Percentiles rank a stretch among this genome's conserved stretches.
phyloP scores from a whole-genome alignment of 2,888 invertebrate genomes.

The Zaprionus lineosus region DNA sequence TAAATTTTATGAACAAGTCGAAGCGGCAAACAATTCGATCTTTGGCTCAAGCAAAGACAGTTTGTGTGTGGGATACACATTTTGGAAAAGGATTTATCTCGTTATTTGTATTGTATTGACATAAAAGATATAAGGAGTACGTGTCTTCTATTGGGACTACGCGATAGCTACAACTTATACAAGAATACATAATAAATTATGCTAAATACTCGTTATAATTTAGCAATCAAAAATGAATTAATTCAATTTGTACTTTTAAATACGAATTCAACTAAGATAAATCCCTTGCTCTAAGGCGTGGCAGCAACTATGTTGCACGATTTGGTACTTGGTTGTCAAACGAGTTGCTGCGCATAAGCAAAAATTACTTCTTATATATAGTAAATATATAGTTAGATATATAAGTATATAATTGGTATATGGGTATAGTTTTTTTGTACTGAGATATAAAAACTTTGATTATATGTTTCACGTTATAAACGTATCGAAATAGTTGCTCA shows the following conservation, averaged over 20 bases:
- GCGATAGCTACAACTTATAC: constrained; percentile 33
- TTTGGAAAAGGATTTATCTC: constrained; percentile 69
- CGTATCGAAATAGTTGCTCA: constrained; percentile 52
- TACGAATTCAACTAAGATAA: constrained; percentile 57
- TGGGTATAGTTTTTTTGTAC: constrained; percentile 36
- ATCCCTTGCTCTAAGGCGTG: constrained; percentile 64
- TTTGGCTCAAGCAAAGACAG: too few species aligned
- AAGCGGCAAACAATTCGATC: too few species aligned
- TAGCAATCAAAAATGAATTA: constrained; percentile 12
- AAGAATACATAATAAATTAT: constrained; percentile 24
- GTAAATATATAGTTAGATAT: constrained; percentile 29
- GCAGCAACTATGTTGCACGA: constrained; percentile 55
- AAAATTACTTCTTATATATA: constrained; percentile 40
- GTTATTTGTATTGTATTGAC: constrained; percentile 9
- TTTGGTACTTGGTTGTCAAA: constrained; percentile 21
- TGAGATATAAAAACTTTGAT: constrained; percentile 38
- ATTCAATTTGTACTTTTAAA: constrained; percentile 13
- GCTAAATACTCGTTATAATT: constrained; percentile 40
- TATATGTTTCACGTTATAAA: constrained; percentile 37
- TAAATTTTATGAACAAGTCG: constrained; percentile 42
- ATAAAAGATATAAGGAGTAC: constrained; percentile 8
- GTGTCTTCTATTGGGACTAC: constrained; percentile 17
- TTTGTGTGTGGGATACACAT: constrained; percentile 15
- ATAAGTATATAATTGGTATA: constrained; percentile 48
- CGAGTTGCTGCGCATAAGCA: constrained; percentile 66